These are phyloP conservation scores for Bubalus kerabau DNA, from an alignment of 2,113 vertebrate genomes.

Conservation along the genomic window DNA sequence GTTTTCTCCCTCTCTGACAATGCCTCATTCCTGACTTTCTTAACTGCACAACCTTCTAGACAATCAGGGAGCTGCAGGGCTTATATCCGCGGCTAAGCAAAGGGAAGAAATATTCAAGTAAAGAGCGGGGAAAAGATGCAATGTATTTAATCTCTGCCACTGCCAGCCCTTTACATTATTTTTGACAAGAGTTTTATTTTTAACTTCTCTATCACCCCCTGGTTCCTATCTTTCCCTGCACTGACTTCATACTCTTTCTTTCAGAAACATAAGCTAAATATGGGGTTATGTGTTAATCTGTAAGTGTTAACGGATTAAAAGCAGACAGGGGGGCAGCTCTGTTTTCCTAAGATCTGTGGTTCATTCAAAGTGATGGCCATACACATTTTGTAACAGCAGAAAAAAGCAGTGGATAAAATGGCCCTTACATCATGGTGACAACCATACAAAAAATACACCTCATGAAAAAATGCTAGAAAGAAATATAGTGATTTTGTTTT, in stretches of 20 bases:
- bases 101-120: background rate
- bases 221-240: background rate
- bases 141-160: background rate
- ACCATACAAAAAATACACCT: background rate
- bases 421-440: background rate
- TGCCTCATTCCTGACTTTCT: background rate
- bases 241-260: background rate
- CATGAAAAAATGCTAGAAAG: background rate
- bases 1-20: background rate
- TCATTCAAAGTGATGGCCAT: background rate
- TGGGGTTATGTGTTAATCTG: background rate
- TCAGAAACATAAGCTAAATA: background rate
- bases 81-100: background rate
- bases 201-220: background rate
- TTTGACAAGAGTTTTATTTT: background rate
- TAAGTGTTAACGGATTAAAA: background rate
- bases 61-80: background rate
- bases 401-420: background rate
- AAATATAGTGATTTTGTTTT: background rate
- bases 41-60: background rate
- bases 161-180: background rate
- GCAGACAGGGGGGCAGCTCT: background rate
- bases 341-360: background rate
- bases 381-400: background rate
- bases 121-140: background rate